Evolutionary conservation across 2,888 invertebrate species (phyloP).

Genomic region (Odontocolon sp.): DNA sequence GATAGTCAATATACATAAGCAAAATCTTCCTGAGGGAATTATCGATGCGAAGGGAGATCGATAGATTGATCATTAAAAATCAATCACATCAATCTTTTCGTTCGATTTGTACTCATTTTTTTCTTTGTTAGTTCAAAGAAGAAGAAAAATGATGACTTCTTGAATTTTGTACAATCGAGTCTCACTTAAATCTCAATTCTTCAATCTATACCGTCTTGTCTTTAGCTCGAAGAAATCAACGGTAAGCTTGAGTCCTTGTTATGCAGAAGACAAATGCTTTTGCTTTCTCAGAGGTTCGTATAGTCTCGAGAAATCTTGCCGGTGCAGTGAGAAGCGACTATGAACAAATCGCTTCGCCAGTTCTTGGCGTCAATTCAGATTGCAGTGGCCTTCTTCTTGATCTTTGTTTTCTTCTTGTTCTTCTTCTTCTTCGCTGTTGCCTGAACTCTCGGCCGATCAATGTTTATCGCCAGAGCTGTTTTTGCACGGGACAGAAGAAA

Average conservation of each 20-base stretch:
- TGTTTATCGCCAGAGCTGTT: slow-evolving; percentile 27
- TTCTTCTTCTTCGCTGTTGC: background rate
- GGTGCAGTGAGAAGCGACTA: background rate
- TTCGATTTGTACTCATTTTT: background rate
- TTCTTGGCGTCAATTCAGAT: slow-evolving; percentile 16
- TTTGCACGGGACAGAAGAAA: too few species aligned
- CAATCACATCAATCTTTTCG: background rate
- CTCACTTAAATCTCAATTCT: too few species aligned
- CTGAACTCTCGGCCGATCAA: slow-evolving; percentile 39
- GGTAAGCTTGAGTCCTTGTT: too few species aligned
- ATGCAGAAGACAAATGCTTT: background rate
- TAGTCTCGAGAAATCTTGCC: background rate
- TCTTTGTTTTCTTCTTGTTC: slow-evolving; percentile 8
- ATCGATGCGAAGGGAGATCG: background rate
- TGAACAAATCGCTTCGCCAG: background rate
- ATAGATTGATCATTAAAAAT: slow-evolving; percentile 7
- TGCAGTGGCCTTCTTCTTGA: slow-evolving; percentile 44
- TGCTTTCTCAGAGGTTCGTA: background rate
- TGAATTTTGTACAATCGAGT: too few species aligned
- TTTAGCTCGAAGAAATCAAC: too few species aligned
- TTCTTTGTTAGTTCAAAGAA: too few species aligned
- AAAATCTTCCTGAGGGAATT: background rate
- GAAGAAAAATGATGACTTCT: too few species aligned
- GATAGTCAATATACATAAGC: background rate
- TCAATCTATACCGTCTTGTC: too few species aligned